phyloP scores from a whole-genome alignment of 2,888 invertebrate species.

The Conistra vaccinii region DNA sequence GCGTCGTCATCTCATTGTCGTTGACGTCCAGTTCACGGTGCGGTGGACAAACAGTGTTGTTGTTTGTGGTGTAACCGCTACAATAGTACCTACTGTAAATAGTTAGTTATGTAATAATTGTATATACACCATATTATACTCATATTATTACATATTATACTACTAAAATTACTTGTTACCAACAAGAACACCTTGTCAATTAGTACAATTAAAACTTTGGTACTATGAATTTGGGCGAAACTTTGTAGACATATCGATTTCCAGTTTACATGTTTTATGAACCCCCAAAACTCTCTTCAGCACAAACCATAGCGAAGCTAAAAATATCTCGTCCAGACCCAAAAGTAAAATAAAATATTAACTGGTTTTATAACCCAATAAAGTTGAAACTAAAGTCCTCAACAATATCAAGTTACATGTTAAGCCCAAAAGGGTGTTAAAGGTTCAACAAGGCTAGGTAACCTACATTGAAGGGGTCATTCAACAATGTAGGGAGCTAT shows the following conservation, averaged over 20 bases:
- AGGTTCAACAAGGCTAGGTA: slow-evolving; percentile 10
- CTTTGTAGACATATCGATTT: slow-evolving; percentile 10
- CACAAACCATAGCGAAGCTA: not conserved
- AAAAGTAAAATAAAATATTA: slow-evolving; percentile 10
- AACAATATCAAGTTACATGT: slow-evolving; percentile 42
- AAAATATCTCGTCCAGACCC: not conserved
- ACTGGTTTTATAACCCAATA: not conserved
- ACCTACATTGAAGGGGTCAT: slow-evolving; percentile 40
- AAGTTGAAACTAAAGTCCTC: slow-evolving; percentile 11
- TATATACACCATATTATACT: not conserved
- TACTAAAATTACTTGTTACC: not conserved
- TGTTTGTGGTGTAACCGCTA: too few relatives aligned
- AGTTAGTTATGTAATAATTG: not conserved
- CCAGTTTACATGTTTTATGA: not conserved
- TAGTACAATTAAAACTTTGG: not conserved
- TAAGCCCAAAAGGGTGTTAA: slow-evolving; percentile 42
- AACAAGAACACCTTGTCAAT: not conserved
- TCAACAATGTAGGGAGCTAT: slow-evolving; percentile 38
- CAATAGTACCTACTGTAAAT: not conserved
- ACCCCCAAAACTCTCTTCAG: not conserved
- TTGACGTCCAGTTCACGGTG: too few relatives aligned
- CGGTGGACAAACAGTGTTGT: too few relatives aligned
- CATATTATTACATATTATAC: not conserved
- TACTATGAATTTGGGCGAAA: not conserved
- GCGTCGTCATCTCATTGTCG: too few relatives aligned